Percentiles rank a stretch among this genome's conserved stretches.
These are phyloP conservation scores for Lepus americanus DNA, from an alignment of 2,113 vertebrate species.

Conservation along the genomic window DNA sequence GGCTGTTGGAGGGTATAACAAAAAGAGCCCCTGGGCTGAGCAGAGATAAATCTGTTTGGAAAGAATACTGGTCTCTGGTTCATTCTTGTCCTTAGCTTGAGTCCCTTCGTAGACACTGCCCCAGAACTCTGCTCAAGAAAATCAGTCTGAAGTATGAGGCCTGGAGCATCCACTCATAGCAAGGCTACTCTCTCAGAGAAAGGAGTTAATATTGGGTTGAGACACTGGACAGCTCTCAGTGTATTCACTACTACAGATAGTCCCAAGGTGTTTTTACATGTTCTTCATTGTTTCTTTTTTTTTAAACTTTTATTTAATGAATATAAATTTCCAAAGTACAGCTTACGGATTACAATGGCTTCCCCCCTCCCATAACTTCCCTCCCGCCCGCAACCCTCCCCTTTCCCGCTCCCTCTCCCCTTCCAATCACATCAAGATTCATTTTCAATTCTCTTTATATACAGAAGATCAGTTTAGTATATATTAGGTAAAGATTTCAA, in stretches of 20 bases:
- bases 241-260: background rate
- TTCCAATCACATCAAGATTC: too few relatives aligned
- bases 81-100: background rate
- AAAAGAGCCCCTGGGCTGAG: background rate
- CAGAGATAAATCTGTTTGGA: background rate
- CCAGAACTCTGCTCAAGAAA: background rate
- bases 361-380: too few relatives aligned
- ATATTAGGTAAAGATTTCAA: too few relatives aligned
- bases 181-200: background rate
- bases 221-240: background rate
- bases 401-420: too few relatives aligned
- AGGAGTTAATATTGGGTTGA: background rate
- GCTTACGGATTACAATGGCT: too few relatives aligned
- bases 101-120: background rate
- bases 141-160: background rate
- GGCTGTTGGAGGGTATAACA: background rate
- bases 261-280: background rate
- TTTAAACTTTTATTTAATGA: too few relatives aligned
- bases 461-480: too few relatives aligned
- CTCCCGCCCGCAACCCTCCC: too few relatives aligned
- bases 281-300: background rate
- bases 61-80: background rate
- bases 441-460: too few relatives aligned
- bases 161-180: background rate
- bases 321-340: too few relatives aligned